Evolutionary conservation across 2,797 vertebrate genomes (phyloP).

Genomic region (Dicrostonyx torquatus): DNA sequence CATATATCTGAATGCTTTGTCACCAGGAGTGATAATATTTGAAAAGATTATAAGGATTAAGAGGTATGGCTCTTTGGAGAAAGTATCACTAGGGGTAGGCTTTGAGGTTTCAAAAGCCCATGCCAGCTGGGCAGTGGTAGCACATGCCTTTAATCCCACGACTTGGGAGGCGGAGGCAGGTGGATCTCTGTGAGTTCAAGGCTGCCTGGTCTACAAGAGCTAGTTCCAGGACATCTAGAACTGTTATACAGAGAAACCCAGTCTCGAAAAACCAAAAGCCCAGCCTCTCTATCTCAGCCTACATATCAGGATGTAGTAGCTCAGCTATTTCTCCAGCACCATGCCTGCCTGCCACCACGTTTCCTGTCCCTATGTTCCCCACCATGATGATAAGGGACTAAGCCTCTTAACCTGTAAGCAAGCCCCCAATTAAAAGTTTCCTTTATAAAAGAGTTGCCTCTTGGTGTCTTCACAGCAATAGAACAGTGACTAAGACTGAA

Average conservation of each 20-base stretch:
- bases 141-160: too few relatives aligned
- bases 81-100: background rate
- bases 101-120: background rate
- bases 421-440: background rate
- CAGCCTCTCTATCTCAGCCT: background rate
- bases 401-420: background rate
- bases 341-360: background rate
- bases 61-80: background rate
- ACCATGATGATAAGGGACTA: background rate
- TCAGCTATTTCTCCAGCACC: background rate
- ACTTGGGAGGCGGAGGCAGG: too few relatives aligned
- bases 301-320: background rate
- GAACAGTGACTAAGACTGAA: background rate
- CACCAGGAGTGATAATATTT: background rate
- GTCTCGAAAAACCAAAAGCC: background rate
- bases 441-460: background rate
- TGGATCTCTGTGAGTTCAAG: too few relatives aligned
- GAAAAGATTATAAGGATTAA: background rate
- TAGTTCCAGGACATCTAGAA: too few relatives aligned
- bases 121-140: background rate
- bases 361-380: background rate
- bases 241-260: too few relatives aligned
- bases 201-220: too few relatives aligned
- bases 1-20: background rate
- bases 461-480: background rate